These are phyloP conservation scores for Phanerotoma sp. DNA, from an alignment of 2,888 invertebrate genomes.

Conservation along the genomic window DNA sequence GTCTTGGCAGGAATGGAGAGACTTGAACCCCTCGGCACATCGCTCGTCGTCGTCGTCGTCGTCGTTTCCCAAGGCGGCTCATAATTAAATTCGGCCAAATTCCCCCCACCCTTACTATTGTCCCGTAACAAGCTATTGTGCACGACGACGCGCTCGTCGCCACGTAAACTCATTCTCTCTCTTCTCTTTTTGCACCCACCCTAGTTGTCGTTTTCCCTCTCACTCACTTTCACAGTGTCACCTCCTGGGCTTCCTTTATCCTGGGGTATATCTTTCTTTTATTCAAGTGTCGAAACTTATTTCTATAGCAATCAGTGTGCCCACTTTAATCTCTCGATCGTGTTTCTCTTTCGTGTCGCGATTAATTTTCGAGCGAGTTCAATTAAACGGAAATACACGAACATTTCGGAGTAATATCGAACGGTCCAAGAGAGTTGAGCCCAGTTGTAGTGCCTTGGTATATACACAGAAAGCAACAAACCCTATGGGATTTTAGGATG, in stretches of 20 bases:
- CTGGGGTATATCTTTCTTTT: slow-evolving; percentile 4
- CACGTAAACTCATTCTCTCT: slow-evolving; percentile 45
- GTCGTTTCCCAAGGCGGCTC: slow-evolving; percentile 54
- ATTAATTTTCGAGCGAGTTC: slow-evolving; percentile 4
- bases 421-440: slow-evolving; percentile 12
- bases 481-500: slow-evolving; percentile 23
- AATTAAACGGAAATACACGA: slow-evolving; percentile 13
- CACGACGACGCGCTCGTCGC: slow-evolving; percentile 43
- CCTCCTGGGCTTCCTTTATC: neutral
- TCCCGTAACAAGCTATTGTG: slow-evolving; percentile 58
- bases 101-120: slow-evolving; percentile 52
- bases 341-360: slow-evolving; percentile 2
- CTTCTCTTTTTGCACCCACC: slow-evolving; percentile 30
- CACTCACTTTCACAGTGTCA: slow-evolving; percentile 3
- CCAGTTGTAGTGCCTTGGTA: neutral
- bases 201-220: slow-evolving; percentile 5
- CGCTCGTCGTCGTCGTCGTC: slow-evolving; percentile 31
- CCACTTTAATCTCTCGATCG: slow-evolving; percentile 5
- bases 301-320: neutral
- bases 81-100: slow-evolving; percentile 58
- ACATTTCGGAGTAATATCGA: slow-evolving; percentile 12
- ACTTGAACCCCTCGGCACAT: slow-evolving; percentile 41
- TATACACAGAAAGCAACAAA: slow-evolving; percentile 8
- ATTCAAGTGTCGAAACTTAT: neutral
- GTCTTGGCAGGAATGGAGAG: slow-evolving; percentile 33